Percentiles rank a stretch among this genome's conserved stretches.
Evolutionary conservation across 2,113 vertebrate species (phyloP).

Genomic region (Choloepus hoffmanni): DNA sequence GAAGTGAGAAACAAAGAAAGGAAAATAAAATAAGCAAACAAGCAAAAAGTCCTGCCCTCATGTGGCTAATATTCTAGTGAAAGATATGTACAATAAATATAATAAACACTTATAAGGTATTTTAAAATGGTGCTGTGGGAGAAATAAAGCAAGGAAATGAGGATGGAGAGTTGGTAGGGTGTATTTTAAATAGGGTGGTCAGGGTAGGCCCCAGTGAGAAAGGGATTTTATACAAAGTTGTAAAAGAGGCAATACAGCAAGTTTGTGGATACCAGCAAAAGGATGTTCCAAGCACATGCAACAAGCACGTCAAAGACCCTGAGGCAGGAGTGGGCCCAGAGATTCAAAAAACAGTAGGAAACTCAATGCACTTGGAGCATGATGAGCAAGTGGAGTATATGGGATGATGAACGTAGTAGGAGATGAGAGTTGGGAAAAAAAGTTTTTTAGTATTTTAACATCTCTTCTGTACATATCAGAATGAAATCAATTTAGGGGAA

Average conservation of each 20-base stretch:
- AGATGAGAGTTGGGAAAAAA: not conserved
- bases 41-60: not conserved
- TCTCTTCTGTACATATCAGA: not conserved
- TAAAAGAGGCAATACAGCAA: not conserved
- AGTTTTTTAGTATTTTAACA: not conserved
- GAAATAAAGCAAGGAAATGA: not conserved
- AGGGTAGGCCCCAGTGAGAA: not conserved
- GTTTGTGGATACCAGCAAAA: fast-evolving
- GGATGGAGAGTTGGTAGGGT: not conserved
- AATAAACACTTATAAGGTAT: not conserved
- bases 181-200: not conserved
- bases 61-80: not conserved
- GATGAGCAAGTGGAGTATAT: not conserved
- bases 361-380: not conserved
- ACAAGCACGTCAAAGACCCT: not conserved
- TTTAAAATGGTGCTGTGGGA: not conserved
- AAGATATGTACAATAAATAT: not conserved
- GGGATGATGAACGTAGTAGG: not conserved
- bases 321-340: not conserved
- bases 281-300: not conserved
- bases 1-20: not conserved
- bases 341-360: not conserved
- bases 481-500: not conserved
- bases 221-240: not conserved
- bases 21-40: not conserved